These are phyloP conservation scores for Podilymbus podiceps DNA, from an alignment of 2,113 vertebrate genomes.

Conservation along the genomic window DNA sequence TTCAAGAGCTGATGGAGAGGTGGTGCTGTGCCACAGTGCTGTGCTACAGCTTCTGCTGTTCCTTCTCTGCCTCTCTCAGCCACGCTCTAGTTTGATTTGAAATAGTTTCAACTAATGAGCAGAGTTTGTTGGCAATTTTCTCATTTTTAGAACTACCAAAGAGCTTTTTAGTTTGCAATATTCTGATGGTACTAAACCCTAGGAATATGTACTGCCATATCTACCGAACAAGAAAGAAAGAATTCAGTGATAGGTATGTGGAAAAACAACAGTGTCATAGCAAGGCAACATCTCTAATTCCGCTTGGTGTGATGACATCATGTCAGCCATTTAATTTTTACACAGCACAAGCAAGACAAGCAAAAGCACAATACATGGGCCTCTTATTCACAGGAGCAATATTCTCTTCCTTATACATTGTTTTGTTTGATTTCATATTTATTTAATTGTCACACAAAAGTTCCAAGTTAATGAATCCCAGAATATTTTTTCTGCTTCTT, in stretches of 20 bases:
- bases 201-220: not conserved
- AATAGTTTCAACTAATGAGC: not conserved
- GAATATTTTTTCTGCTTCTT: slow-evolving; percentile 46
- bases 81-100: not conserved
- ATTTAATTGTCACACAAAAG: slow-evolving; percentile 31
- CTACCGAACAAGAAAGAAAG: not conserved
- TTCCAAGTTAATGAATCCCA: not conserved
- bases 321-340: not conserved
- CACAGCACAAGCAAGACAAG: not conserved
- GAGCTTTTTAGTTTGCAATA: not conserved
- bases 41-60: not conserved
- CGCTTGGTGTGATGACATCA: not conserved
- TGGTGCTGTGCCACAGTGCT: not conserved
- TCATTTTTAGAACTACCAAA: not conserved
- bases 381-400: not conserved
- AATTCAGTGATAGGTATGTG: not conserved
- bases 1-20: not conserved
- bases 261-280: not conserved
- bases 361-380: not conserved
- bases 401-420: not conserved
- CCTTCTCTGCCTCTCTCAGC: not conserved
- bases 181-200: not conserved
- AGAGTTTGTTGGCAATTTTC: not conserved
- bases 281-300: not conserved
- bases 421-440: slow-evolving; percentile 13